These are phyloP conservation scores for Mellivora capensis DNA, from an alignment of 2,113 vertebrate species.

Conservation along the genomic window DNA sequence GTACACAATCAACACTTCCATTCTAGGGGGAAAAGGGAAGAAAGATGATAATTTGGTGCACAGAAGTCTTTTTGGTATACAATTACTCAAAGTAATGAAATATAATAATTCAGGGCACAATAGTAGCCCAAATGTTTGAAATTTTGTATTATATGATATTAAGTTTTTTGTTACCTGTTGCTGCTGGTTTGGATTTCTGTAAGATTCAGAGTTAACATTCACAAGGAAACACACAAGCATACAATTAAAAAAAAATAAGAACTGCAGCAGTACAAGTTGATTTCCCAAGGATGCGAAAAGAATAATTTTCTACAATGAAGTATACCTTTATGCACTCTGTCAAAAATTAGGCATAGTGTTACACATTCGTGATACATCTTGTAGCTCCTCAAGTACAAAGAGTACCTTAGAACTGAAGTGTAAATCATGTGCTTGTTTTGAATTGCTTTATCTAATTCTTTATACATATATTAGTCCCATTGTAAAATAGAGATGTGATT, in stretches of 20 bases:
- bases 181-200: slow-evolving; percentile 48
- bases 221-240: slow-evolving; percentile 45
- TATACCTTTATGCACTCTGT: slow-evolving; percentile 45
- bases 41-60: slow-evolving; percentile 35
- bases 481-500: slow-evolving; percentile 77
- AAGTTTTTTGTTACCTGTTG: slow-evolving; percentile 47
- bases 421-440: slow-evolving; percentile 78
- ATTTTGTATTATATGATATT: slow-evolving; percentile 56
- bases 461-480: slow-evolving; percentile 74
- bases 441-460: slow-evolving; percentile 76
- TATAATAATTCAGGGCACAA: slow-evolving; percentile 48
- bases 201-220: slow-evolving; percentile 59
- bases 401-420: slow-evolving; percentile 58
- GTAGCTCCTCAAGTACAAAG: slow-evolving; percentile 66
- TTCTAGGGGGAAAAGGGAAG: not conserved
- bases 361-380: slow-evolving; percentile 68
- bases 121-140: slow-evolving; percentile 39
- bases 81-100: slow-evolving; percentile 45
- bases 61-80: not conserved
- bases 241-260: slow-evolving; percentile 37
- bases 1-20: slow-evolving; percentile 7
- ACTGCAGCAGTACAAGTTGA: slow-evolving; percentile 42
- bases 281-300: slow-evolving; percentile 60
- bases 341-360: slow-evolving; percentile 71
- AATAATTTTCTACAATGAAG: slow-evolving; percentile 65